These are phyloP conservation scores for Doris montereyensis DNA, from an alignment of 2,888 invertebrate species.

Conservation along the genomic window DNA sequence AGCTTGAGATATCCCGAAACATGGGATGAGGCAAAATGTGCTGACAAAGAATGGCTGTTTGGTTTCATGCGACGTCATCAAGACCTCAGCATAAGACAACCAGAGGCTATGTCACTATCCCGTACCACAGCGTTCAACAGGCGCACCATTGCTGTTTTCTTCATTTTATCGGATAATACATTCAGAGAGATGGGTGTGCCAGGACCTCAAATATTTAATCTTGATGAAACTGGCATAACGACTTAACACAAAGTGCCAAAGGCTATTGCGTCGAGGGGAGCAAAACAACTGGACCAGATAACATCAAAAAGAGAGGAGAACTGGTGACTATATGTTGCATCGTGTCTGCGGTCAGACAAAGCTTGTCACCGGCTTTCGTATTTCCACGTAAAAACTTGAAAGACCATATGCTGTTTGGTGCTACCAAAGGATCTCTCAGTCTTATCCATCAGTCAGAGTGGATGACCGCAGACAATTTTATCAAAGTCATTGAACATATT, in stretches of 20 bases:
- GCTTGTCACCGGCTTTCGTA: slow-evolving; percentile 36
- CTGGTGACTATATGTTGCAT: slow-evolving; percentile 34
- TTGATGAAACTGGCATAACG: slow-evolving; percentile 27
- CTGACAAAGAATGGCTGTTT: too few species aligned
- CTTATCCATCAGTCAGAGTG: slow-evolving; percentile 34
- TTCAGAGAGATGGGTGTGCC: too few species aligned
- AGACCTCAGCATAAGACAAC: too few species aligned
- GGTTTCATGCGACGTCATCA: too few species aligned
- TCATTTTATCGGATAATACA: too few species aligned
- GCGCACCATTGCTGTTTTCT: too few species aligned
- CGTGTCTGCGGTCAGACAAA: slow-evolving; percentile 36
- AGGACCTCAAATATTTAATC: slow-evolving; percentile 31
- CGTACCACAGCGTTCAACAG: too few species aligned
- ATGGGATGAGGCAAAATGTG: too few species aligned
- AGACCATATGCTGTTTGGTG: slow-evolving; percentile 24
- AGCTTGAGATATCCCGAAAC: too few species aligned
- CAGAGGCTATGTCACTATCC: too few species aligned
- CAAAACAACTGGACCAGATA: slow-evolving; percentile 41
- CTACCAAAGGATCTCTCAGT: slow-evolving; percentile 31
- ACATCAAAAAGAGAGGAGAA: slow-evolving; percentile 42
- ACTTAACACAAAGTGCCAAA: slow-evolving; percentile 33
- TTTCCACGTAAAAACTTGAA: slow-evolving; percentile 42
- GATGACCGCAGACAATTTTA: slow-evolving; percentile 39
- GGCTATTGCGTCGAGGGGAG: slow-evolving; percentile 22
- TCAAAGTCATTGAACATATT: slow-evolving; percentile 34